Conservation (phyloP, 2,797 vertebrate species). For the Notamacropus eugenii region DNA sequence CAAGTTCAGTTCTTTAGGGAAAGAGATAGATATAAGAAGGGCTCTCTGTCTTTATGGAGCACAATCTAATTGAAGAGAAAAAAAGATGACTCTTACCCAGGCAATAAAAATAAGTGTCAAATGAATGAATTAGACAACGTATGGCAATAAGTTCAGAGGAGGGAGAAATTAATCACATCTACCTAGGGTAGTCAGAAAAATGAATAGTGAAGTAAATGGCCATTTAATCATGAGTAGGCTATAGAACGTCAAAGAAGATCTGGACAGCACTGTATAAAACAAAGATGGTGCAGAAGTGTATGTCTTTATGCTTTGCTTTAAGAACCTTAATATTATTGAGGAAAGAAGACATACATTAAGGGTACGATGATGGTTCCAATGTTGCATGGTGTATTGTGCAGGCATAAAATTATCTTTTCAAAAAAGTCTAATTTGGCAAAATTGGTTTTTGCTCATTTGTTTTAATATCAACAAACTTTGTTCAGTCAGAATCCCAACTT, state of each 20-base stretch:
- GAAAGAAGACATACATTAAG: background rate
- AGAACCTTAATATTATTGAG: background rate
- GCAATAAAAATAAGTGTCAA: background rate
- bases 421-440: background rate
- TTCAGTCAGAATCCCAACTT: background rate
- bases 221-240: background rate
- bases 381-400: background rate
- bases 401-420: background rate
- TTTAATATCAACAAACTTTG: background rate
- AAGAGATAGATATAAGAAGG: background rate
- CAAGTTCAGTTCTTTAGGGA: background rate
- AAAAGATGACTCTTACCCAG: slow-evolving; percentile 3
- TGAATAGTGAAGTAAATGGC: background rate
- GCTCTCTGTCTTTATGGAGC: background rate
- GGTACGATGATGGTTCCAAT: background rate
- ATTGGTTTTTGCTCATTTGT: background rate
- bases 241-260: background rate
- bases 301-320: background rate
- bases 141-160: background rate
- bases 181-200: background rate
- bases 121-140: background rate
- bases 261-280: background rate
- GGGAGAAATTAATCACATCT: background rate
- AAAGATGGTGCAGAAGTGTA: background rate
- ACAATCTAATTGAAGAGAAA: background rate